Base-by-base conservation (phyloP, 2,797 vertebrate species). In the Sebastes hubbsi region DNA sequence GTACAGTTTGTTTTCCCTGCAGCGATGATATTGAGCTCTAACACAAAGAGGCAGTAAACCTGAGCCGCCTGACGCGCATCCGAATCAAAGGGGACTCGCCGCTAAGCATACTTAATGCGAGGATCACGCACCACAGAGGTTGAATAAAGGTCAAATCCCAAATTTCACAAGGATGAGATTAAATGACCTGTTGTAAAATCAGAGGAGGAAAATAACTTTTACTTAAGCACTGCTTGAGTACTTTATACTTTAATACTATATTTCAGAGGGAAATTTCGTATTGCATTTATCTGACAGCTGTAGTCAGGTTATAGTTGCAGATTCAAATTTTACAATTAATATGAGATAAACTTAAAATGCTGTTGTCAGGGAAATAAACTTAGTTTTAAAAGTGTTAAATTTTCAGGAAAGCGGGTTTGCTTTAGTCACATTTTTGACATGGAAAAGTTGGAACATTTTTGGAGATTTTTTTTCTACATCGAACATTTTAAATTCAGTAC, bases 1-100 rank as follows among this genome's bases (percentile, higher is more conserved):
- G 92, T 90, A 92, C 90, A 83, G 90, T 90, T 90, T 89, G 88
- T 93, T 92, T 90, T 87, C 90, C 93, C 91, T 81, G 92, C 92
- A 93, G 94, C 87, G 92, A 92, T 89, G 85, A 89, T 88, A 89
- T 85, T 85, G 91, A 90, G 87, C 81, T 89, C 84, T 84, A 88
- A 91, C 91, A 91, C 91, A 93, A 93, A 92, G 90, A 91, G 89
- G 82, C 87, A 87, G 87, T 73, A 81, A 92, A 91, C 88, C 90
- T 91, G 85, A 89, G 89, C 84, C 55, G 82, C 87, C 87, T 86
- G 87, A 88, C 25, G 82, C n/a, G 58, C 83, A 81, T 89, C 86
- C 72, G 14, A 86, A 89, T 89, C 82, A 82, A 87, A 78, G 64
- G 81, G 78, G 82, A 85, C 83, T 87, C 18, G 69, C 77, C 64